A percentile compares a stretch with the other conserved stretches of the same genome.
phyloP scores from a whole-genome alignment of 92 coral and sea anemone genomes.

The Epizoanthus illoricatus region DNA sequence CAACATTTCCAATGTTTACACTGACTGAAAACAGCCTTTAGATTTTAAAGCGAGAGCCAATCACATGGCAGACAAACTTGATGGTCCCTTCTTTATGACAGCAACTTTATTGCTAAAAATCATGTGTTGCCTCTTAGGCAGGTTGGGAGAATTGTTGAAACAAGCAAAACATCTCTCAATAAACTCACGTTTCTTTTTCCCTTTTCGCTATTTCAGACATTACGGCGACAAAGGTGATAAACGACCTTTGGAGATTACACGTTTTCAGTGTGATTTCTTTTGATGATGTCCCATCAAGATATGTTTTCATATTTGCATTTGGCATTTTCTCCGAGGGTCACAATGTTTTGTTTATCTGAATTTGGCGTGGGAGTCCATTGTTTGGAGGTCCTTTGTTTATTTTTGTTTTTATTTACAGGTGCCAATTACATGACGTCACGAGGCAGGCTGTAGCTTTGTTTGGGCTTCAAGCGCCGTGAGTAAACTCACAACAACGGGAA shows the following conservation, averaged over 20 bases:
- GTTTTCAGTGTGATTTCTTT: not conserved
- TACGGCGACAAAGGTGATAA: not conserved
- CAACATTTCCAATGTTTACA: slow-evolving; percentile 87
- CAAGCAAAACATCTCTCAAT: slow-evolving; percentile 13
- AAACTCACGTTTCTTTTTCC: slow-evolving; percentile 6
- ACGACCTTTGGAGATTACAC: not conserved
- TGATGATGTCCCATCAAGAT: not conserved
- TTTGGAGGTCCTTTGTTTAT: slow-evolving; percentile 86
- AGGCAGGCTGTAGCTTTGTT: slow-evolving; percentile 92
- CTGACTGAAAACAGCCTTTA: slow-evolving; percentile 74
- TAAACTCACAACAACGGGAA: slow-evolving; percentile 81
- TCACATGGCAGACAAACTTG: slow-evolving; percentile 52
- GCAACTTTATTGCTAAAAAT: slow-evolving; percentile 74
- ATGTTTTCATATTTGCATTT: not conserved
- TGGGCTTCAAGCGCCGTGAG: slow-evolving; percentile 69
- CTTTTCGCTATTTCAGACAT: not conserved
- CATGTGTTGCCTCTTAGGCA: slow-evolving; percentile 71
- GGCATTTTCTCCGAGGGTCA: slow-evolving; percentile 52
- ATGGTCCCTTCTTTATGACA: slow-evolving; percentile 71
- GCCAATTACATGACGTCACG: slow-evolving; percentile 98
- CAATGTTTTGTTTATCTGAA: slow-evolving; percentile 80
- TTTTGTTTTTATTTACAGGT: slow-evolving; percentile 99
- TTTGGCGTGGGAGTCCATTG: slow-evolving; percentile 90
- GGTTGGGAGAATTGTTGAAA: slow-evolving; percentile 67
- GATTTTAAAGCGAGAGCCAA: slow-evolving; percentile 57